Conservation (phyloP, 2,797 vertebrate species). For the Chelmon rostratus region DNA sequence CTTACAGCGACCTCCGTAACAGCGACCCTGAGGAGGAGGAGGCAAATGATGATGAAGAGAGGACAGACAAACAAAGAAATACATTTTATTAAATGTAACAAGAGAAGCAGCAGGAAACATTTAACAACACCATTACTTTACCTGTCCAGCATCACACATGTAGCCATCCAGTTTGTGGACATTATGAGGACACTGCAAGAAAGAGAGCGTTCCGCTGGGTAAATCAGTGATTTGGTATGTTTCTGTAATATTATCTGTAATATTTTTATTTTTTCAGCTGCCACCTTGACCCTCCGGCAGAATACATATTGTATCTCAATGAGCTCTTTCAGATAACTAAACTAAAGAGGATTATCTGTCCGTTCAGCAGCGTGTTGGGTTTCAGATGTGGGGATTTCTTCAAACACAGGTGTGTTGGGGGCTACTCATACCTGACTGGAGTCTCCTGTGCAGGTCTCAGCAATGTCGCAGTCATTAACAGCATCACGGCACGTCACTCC, state of each 20-base stretch:
- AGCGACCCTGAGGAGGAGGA: constrained; percentile 88
- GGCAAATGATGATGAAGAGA: neutral
- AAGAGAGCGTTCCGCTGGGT: constrained; percentile 18
- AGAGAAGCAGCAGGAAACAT: neutral
- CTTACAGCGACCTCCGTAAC: constrained; percentile 96
- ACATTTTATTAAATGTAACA: neutral
- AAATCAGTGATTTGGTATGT: no score
- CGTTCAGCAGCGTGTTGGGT: neutral
- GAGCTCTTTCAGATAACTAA: no score
- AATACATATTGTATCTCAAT: no score
- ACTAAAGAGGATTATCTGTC: neutral
- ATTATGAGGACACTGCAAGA: constrained; percentile 93
- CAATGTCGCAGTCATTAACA: constrained; percentile 95
- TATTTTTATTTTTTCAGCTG: no score
- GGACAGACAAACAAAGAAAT: neutral
- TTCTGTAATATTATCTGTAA: no score
- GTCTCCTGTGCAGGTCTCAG: constrained; percentile 94
- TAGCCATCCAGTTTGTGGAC: constrained; percentile 97
- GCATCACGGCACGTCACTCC: constrained; percentile 91
- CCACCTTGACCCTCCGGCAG: no score
- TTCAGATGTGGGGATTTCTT: neutral
- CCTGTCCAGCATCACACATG: constrained; percentile 93
- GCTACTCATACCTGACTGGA: constrained; percentile 90
- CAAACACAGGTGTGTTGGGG: neutral
- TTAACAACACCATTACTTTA: constrained; percentile 58